Base-by-base conservation (phyloP, 2,888 invertebrate genomes). In the Eurytoma californica region DNA sequence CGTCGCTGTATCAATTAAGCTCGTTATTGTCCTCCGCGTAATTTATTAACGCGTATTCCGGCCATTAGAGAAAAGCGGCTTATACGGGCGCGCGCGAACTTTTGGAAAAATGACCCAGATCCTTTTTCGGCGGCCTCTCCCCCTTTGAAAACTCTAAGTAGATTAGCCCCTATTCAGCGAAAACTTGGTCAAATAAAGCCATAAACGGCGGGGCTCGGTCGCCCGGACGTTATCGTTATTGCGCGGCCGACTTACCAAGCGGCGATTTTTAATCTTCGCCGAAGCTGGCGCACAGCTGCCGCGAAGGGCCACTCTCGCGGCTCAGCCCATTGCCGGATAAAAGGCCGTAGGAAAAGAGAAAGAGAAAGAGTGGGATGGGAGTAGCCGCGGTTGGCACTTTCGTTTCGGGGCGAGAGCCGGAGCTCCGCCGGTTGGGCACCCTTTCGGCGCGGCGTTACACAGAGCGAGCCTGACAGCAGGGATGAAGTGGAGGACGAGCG, bases 401-500 rank as follows among this genome's bases (percentile, higher is more conserved):
- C 28, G 39, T 61, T 61, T 30, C 28, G 24, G 60, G 0, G 30
- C 20, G 2, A 53, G n/a, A 53, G 65, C 61, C 30, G 16, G 20
- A 3, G 14, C 7, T 39, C 39, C 39, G 4, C 39, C 7, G 58
- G 24, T 55, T 16, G 55, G 16, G 49, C 24, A 60, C 14, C 55
- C 51, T 72, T 55, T 55, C 24, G 14, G 14, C 12, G 3, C 18
- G 30, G n/a, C 3, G n/a, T n/a, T n/a, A 18, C 5, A 49, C 14
- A 3, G 9, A 49, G 24, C 24, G 24, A 24, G 24, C 2, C 24
- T 7, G 7, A 7, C 39, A 4, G 39, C 39, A 28, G 57, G 61
- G 61, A 72, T 72, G 39, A 67, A 68, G 28, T 51, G 28, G 69
- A 16, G 18, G 63, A 12, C 49, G n/a, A 20, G 60, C 60, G 55